These are phyloP conservation scores for Patiria miniata DNA, from an alignment of 35 echinoderm and acorn worm species.

Conservation along the genomic window DNA sequence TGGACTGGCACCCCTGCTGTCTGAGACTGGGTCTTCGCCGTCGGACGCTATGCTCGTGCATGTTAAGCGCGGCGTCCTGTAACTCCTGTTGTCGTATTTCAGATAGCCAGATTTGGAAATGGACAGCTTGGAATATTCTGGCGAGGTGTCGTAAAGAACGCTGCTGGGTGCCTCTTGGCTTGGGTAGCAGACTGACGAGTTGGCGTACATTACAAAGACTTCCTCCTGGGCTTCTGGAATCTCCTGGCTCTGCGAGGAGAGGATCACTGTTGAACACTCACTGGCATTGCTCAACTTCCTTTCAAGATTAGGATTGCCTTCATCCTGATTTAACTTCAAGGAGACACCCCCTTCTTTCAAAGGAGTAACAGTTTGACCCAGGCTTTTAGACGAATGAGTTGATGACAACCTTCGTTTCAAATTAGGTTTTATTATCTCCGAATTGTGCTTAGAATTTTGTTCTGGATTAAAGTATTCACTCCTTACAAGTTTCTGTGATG, in stretches of 20 bases:
- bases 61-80: neutral
- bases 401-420: neutral
- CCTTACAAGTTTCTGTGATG: constrained; percentile 8
- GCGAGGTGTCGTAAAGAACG: neutral
- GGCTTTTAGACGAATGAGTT: neutral
- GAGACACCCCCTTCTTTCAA: neutral
- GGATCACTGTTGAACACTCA: neutral
- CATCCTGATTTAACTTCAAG: neutral
- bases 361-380: neutral
- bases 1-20: too few relatives aligned
- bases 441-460: constrained; percentile 19
- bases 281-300: neutral
- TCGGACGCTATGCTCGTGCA: constrained; percentile 10
- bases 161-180: neutral
- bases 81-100: neutral
- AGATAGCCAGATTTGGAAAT: neutral
- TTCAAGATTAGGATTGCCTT: neutral
- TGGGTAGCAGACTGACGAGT: neutral
- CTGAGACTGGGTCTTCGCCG: neutral
- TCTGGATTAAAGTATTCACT: constrained; percentile 39
- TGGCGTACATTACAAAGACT: neutral
- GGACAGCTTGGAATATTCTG: neutral
- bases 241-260: constrained; percentile 9
- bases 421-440: neutral
- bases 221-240: neutral